Conservation (phyloP, 1,140 invertebrate species). For the Plodia interpunctella region DNA sequence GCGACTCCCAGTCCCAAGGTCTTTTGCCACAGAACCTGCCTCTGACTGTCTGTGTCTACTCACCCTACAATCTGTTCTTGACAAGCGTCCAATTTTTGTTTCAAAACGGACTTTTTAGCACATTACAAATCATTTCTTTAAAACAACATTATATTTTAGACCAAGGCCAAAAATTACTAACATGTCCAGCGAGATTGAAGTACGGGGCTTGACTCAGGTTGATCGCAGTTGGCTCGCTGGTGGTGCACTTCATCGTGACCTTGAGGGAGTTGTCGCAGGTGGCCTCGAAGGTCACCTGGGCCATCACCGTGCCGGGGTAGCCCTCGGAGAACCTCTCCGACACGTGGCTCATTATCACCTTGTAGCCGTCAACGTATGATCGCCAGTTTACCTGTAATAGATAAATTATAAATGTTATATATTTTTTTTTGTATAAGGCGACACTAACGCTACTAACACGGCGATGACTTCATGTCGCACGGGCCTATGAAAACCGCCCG, state of each 20-base stretch:
- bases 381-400: constrained; percentile 77
- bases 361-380: constrained; percentile 73
- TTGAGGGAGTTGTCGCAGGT: constrained; percentile 85
- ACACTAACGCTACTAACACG: too few species aligned
- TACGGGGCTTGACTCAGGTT: constrained; percentile 95
- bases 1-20: too few species aligned
- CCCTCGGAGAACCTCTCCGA: constrained; percentile 91
- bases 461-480: too few species aligned
- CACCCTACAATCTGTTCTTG: too few species aligned
- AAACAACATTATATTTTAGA: too few species aligned
- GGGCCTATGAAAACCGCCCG: too few species aligned
- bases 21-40: too few species aligned
- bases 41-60: too few species aligned
- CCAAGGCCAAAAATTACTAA: constrained; percentile 37
- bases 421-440: too few species aligned
- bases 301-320: constrained; percentile 87
- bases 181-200: constrained; percentile 95
- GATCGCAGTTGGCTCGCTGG: constrained; percentile 88
- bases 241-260: constrained; percentile 86
- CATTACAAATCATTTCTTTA: too few species aligned
- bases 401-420: not conserved
- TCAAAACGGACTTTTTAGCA: too few species aligned
- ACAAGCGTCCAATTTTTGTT: too few species aligned
- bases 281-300: constrained; percentile 84
- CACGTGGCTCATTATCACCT: constrained; percentile 82